These are phyloP conservation scores for Diloba caeruleocephala DNA, from an alignment of 2,888 invertebrate genomes.

Conservation along the genomic window DNA sequence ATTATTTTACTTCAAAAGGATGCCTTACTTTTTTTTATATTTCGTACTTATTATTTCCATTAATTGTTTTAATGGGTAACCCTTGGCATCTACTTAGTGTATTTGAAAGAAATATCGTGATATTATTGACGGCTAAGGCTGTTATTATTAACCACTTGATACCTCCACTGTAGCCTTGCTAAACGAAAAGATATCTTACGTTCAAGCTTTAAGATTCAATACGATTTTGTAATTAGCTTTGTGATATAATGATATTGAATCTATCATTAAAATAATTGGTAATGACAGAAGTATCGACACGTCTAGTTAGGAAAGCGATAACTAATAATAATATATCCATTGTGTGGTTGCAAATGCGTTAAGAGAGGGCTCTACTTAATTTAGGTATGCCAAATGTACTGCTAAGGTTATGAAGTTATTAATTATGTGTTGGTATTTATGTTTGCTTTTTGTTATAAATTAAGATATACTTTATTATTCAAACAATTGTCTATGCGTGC, in stretches of 20 bases:
- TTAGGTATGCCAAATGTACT: not conserved
- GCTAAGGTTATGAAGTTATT: too few species aligned
- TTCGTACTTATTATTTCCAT: conserved; percentile 10
- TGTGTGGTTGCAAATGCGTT: too few species aligned
- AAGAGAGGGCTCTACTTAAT: not conserved
- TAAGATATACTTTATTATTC: too few species aligned
- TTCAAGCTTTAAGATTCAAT: not conserved
- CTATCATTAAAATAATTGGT: not conserved
- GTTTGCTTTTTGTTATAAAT: too few species aligned
- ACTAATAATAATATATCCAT: not conserved
- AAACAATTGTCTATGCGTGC: too few species aligned
- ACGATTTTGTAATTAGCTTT: not conserved
- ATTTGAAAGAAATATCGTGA: conserved; percentile 36
- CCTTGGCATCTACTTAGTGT: conserved; percentile 12
- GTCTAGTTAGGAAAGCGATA: conserved; percentile 3
- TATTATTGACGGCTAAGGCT: conserved; percentile 37
- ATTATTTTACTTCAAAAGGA: not conserved
- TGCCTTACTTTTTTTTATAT: not conserved
- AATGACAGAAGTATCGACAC: conserved; percentile 1
- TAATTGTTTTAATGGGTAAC: not conserved
- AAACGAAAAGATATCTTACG: not conserved
- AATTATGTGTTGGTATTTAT: too few species aligned
- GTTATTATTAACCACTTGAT: not conserved
- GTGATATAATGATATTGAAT: not conserved
- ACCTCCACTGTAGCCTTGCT: not conserved